These are phyloP conservation scores for Notothenia coriiceps DNA, from an alignment of 2,113 vertebrate genomes.

Conservation along the genomic window DNA sequence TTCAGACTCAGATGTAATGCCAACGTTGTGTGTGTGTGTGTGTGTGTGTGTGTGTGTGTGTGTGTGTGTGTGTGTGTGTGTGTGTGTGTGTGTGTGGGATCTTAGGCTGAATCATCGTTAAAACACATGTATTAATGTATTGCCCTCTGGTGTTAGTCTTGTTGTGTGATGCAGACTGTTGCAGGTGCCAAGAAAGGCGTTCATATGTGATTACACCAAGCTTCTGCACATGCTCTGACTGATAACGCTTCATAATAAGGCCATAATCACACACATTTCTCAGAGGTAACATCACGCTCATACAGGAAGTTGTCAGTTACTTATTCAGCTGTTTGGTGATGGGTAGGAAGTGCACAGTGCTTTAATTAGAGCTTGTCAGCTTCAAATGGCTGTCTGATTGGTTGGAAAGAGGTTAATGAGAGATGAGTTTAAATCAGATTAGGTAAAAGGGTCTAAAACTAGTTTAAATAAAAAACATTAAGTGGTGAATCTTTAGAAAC, in stretches of 20 bases:
- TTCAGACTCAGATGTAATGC: slow-evolving; percentile 49
- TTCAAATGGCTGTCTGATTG: neutral
- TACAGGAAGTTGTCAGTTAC: neutral
- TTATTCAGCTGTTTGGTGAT: neutral
- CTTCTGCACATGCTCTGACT: slow-evolving; percentile 24
- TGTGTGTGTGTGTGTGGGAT: no score
- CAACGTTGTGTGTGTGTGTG: slow-evolving; percentile 12
- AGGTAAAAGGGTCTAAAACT: no score
- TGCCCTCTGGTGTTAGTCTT: neutral
- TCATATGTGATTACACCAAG: slow-evolving; percentile 8
- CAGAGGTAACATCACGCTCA: slow-evolving; percentile 21
- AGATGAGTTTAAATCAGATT: neutral
- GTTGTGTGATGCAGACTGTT: slow-evolving; percentile 1
- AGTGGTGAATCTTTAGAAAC: neutral
- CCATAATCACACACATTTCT: slow-evolving; percentile 1
- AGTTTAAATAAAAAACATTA: neutral
- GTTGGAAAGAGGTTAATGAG: neutral
- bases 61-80: no score
- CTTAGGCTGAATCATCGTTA: neutral
- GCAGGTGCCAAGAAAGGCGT: slow-evolving; percentile 13
- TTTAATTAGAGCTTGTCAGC: neutral
- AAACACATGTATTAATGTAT: slow-evolving; percentile 12
- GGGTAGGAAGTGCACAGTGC: neutral
- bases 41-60: neutral
- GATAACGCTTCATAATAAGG: slow-evolving; percentile 25